These are phyloP conservation scores for Danaus melanippus DNA, from an alignment of 1,140 invertebrate genomes.

Conservation along the genomic window DNA sequence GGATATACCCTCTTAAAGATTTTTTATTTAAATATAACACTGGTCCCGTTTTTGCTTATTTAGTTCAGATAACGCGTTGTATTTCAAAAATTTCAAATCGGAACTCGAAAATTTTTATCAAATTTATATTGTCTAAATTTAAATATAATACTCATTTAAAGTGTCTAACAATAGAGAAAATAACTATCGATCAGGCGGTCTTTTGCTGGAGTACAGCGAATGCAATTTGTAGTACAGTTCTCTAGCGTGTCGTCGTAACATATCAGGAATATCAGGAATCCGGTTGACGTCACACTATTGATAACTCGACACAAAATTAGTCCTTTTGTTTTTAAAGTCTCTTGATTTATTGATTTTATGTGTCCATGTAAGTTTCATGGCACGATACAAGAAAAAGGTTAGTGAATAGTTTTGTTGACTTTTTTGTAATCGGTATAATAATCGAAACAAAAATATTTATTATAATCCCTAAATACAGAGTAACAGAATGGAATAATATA, in stretches of 20 bases:
- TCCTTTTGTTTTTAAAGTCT: slow-evolving; percentile 34
- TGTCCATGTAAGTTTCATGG: background rate
- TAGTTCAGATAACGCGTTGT: too few species aligned
- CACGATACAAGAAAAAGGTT: too few species aligned
- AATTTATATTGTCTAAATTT: background rate
- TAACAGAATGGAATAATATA: too few species aligned
- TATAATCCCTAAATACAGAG: too few species aligned
- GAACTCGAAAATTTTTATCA: too few species aligned
- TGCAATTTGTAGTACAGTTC: slow-evolving; percentile 62
- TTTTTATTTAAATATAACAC: background rate
- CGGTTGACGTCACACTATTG: slow-evolving; percentile 50
- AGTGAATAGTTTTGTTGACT: too few species aligned
- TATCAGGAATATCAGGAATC: slow-evolving; percentile 52
- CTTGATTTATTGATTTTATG: slow-evolving; percentile 32
- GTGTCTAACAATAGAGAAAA: slow-evolving; percentile 44
- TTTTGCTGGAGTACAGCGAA: slow-evolving; percentile 44
- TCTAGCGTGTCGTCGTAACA: slow-evolving; percentile 52
- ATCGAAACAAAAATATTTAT: too few species aligned
- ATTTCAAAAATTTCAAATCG: too few species aligned
- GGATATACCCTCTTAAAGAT: slow-evolving; percentile 27
- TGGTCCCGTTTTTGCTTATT: too few species aligned
- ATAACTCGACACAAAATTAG: slow-evolving; percentile 51
- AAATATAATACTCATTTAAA: slow-evolving; percentile 29
- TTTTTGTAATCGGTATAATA: too few species aligned
- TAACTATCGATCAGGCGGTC: slow-evolving; percentile 48